Conservation (phyloP, 1,140 invertebrate genomes). For the Caenorhabditis inopinata region DNA sequence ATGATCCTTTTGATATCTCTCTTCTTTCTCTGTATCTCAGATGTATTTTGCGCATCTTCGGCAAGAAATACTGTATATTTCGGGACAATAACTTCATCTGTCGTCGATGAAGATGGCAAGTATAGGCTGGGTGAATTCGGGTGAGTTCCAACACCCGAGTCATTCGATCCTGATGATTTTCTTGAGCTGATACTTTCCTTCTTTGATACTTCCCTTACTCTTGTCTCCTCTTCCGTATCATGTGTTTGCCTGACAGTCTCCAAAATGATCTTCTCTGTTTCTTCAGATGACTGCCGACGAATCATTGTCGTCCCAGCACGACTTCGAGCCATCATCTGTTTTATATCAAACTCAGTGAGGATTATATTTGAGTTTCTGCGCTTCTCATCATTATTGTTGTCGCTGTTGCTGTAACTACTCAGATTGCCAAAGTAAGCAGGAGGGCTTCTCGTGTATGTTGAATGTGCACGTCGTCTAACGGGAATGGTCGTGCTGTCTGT, state of each 20-base stretch:
- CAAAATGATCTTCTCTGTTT: background rate
- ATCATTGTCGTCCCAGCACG: background rate
- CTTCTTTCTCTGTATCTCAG: background rate
- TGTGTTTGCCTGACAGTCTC: background rate
- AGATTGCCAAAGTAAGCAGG: background rate
- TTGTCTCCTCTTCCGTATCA: background rate
- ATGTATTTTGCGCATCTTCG: background rate
- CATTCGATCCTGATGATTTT: background rate
- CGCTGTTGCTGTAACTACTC: background rate
- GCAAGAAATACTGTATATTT: background rate
- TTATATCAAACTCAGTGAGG: constrained; percentile 3
- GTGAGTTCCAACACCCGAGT: background rate
- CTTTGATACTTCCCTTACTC: background rate
- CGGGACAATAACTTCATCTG: background rate
- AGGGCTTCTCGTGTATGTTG: background rate
- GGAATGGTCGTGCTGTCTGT: background rate
- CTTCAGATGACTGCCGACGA: background rate
- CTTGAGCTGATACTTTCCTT: constrained; percentile 9
- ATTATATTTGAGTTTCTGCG: background rate
- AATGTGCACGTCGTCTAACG: constrained; percentile 23
- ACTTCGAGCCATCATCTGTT: constrained; percentile 21
- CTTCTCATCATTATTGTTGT: constrained; percentile 22
- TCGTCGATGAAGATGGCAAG: background rate
- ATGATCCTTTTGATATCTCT: background rate
- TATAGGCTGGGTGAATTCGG: background rate